Percentiles rank a stretch among this genome's conserved stretches.
Evolutionary conservation across 2,113 vertebrate species (phyloP).

Genomic region (Andinoacara biseriatus): DNA sequence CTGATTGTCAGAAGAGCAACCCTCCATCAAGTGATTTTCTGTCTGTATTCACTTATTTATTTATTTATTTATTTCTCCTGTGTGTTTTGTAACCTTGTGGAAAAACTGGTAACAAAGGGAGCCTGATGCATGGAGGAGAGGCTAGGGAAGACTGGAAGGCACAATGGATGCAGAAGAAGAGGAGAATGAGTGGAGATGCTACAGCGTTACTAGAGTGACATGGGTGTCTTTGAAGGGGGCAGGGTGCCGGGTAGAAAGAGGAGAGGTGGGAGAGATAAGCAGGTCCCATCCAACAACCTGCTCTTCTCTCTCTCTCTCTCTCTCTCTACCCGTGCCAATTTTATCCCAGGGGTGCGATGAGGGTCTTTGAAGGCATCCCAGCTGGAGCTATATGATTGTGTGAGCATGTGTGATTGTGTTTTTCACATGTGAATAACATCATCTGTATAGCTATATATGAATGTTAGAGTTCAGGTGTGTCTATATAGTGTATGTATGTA

Average conservation of each 20-base stretch:
- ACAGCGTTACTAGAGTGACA: conserved; percentile 50
- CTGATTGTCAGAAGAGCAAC: conserved; percentile 56
- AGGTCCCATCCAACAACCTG: conserved; percentile 50
- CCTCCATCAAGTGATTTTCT: conserved; percentile 46
- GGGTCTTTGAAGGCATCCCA: conserved; percentile 72
- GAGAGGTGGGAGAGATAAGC: conserved; percentile 63
- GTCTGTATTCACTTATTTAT: conserved; percentile 37
- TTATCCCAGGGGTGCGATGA: conserved; percentile 50
- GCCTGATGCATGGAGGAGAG: conserved; percentile 6
- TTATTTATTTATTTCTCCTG: conserved; percentile 19
- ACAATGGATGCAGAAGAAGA: conserved; percentile 19
- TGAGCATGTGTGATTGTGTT: conserved; percentile 19
- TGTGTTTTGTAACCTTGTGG: conserved; percentile 40
- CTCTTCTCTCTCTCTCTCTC: background rate
- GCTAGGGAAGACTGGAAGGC: conserved; percentile 42
- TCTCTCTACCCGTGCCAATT: conserved; percentile 41
- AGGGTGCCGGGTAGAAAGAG: conserved; percentile 38
- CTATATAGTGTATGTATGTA: background rate
- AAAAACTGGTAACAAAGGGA: conserved; percentile 39
- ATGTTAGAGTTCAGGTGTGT: conserved; percentile 22
- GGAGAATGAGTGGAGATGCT: conserved; percentile 31
- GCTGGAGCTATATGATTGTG: conserved; percentile 54
- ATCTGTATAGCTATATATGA: conserved; percentile 1
- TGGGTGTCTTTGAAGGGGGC: conserved; percentile 72
- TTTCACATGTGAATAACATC: conserved; percentile 12